Evolutionary conservation across 2,113 vertebrate species (phyloP), one percentile per base, ranked within the genome.

Genomic region (Silurus asotus): DNA sequence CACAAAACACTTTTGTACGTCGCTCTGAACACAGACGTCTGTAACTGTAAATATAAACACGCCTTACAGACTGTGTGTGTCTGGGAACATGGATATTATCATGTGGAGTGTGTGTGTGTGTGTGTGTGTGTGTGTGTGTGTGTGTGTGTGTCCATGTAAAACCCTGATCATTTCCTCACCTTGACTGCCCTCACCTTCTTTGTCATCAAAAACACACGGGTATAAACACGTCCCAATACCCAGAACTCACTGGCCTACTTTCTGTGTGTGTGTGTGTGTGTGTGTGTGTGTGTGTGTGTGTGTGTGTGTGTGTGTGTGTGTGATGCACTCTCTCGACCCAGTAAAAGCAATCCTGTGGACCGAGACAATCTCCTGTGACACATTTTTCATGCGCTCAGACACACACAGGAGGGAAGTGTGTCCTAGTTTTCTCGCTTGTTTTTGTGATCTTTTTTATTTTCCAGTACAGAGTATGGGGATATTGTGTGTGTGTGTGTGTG

Each of bases 241-340:
- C 23, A 2, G 9, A 53, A 59, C 20, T 76, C n/a, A 8, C 45
- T 77, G 83, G 56, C 83, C 83, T 64, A 84, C 58, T 84, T 84
- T 75, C 56, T 19, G 11, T 72, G 37, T 74, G 70, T 74, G 45
- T 37, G 67, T 45, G 28, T 37, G 65, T 69, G 64, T 45, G 67
- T 37, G 65, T 69, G 25, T 67, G 64, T 28, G 20, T 58, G 25
- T 82, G 48, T 49, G 64, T 49, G 48, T 49, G 81, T 45, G 49
- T 83, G 64, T 69, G 13, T 61, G 59, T 55, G 49, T 19, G 81
- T 15, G 64, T 23, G 65, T 28, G 2, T 72, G 69, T 37, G 37
- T 37, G 74, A 15, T 0, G 8, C 8, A 11, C 17, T 55, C 72
- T 83, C 81, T 83, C 0, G 64, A 69, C 83, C 83, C 20, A 62